Evolutionary conservation across 2,888 invertebrate species (phyloP).

Genomic region (Nineta flava): DNA sequence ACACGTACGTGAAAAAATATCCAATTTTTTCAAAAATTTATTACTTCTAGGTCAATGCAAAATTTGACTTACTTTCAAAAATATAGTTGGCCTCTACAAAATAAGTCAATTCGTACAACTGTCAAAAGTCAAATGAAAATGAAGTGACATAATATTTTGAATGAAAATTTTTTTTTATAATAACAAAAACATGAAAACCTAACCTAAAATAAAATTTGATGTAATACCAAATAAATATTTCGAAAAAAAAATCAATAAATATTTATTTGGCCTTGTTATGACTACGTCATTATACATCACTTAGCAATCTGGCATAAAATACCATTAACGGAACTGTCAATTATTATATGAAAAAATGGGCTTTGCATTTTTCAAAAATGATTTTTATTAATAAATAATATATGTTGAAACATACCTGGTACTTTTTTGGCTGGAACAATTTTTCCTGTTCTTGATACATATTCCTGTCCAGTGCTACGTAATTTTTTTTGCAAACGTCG

Average conservation of each 20-base stretch:
- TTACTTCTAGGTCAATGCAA: no score
- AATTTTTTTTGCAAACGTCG: constrained; percentile 31
- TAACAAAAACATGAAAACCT: neutral
- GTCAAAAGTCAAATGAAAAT: no score
- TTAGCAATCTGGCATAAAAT: constrained; percentile 8
- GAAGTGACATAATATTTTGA: neutral
- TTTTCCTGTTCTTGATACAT: constrained; percentile 32
- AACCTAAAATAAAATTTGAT: neutral
- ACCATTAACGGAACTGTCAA: constrained; percentile 1
- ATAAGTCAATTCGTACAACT: no score
- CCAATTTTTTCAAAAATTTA: no score
- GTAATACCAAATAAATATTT: neutral
- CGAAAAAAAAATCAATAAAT: constrained; percentile 3
- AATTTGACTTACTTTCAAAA: no score
- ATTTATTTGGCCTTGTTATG: constrained; percentile 2
- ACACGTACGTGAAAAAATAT: no score
- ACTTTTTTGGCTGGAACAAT: constrained; percentile 32
- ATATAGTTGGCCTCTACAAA: no score
- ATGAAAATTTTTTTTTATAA: neutral
- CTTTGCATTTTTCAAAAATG: constrained; percentile 2
- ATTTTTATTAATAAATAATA: neutral
- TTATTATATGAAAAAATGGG: constrained; percentile 2
- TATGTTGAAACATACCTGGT: constrained; percentile 24
- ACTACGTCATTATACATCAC: constrained; percentile 1
- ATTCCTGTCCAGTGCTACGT: constrained; percentile 30